phyloP scores from a whole-genome alignment of 1,140 invertebrate genomes.

The Drosophila ambigua region DNA sequence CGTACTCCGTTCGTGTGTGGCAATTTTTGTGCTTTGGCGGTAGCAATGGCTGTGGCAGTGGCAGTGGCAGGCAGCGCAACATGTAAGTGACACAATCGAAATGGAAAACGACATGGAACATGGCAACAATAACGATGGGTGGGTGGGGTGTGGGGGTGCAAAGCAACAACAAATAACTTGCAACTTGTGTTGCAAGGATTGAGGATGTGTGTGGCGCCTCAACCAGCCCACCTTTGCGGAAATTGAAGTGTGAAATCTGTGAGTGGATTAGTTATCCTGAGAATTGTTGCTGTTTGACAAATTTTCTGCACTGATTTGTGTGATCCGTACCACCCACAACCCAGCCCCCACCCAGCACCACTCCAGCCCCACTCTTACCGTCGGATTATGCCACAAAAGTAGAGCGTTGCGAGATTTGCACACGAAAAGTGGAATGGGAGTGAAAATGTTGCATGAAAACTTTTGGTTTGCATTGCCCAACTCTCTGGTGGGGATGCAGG shows the following conservation, averaged over 20 bases:
- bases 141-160: not conserved
- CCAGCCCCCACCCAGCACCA: no score
- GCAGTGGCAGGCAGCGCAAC: slow-evolving; percentile 45
- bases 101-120: slow-evolving; percentile 77
- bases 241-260: slow-evolving; percentile 77
- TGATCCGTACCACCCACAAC: not conserved
- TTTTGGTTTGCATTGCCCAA: slow-evolving; percentile 5
- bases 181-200: slow-evolving; percentile 39
- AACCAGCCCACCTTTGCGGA: slow-evolving; percentile 48
- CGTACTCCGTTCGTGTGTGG: not conserved
- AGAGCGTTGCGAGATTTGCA: not conserved
- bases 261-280: slow-evolving; percentile 53
- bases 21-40: not conserved
- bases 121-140: slow-evolving; percentile 53
- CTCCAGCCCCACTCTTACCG: slow-evolving; percentile 29
- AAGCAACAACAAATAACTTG: slow-evolving; percentile 59
- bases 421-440: slow-evolving; percentile 8
- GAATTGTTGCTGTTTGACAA: slow-evolving; percentile 47
- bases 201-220: slow-evolving; percentile 22
- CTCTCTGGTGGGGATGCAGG: slow-evolving; percentile 4
- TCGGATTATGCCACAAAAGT: slow-evolving; percentile 50
- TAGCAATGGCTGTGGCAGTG: not conserved
- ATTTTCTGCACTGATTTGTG: slow-evolving; percentile 62
- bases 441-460: slow-evolving; percentile 8
- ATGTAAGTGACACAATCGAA: slow-evolving; percentile 80